Conservation (phyloP, 2,888 invertebrate species). For the Tachina fera region DNA sequence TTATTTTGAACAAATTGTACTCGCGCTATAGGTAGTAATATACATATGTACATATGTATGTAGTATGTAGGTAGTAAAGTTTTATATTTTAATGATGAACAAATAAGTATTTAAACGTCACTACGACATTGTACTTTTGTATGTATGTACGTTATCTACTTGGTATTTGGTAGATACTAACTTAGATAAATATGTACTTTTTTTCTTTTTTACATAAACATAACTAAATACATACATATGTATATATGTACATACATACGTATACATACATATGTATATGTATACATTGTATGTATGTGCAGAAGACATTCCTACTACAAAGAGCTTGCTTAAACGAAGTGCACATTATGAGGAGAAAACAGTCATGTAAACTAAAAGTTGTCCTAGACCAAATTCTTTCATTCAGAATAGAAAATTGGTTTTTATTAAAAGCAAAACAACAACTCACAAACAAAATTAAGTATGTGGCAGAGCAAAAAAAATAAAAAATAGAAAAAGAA, state of each 20-base stretch:
- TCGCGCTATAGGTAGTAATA: too few species aligned
- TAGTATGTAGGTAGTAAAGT: too few species aligned
- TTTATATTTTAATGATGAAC: not conserved
- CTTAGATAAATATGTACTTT: not conserved
- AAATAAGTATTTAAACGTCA: not conserved
- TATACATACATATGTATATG: not conserved
- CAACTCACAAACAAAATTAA: not conserved
- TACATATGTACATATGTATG: too few species aligned
- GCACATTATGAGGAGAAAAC: not conserved
- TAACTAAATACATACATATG: not conserved
- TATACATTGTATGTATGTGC: too few species aligned
- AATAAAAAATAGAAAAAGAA: not conserved
- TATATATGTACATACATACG: not conserved
- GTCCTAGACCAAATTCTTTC: constrained; percentile 25
- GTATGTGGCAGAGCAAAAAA: not conserved
- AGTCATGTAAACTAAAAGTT: constrained; percentile 14
- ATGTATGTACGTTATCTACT: too few species aligned
- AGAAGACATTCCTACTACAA: too few species aligned
- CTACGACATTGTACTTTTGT: too few species aligned
- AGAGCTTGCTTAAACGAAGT: too few species aligned
- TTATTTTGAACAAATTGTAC: too few species aligned
- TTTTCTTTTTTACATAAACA: not conserved
- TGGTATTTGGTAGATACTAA: too few species aligned
- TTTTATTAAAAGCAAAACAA: constrained; percentile 17
- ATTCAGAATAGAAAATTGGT: constrained; percentile 18